Conservation (phyloP, 2,888 invertebrate species). For the Parnassius orleans region DNA sequence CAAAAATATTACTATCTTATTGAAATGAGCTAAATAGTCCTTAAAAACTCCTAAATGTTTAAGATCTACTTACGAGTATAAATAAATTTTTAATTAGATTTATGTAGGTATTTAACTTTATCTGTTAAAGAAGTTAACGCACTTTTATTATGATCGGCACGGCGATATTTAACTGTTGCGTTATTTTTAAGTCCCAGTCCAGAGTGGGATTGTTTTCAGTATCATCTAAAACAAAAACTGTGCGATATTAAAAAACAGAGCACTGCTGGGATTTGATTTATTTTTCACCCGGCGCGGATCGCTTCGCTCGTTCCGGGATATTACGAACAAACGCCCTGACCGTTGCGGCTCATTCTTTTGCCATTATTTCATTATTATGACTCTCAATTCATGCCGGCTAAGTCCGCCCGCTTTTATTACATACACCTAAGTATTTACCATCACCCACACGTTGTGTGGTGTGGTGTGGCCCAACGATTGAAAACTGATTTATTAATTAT, state of each 20-base stretch:
- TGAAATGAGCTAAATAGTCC: no score
- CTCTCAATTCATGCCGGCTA: conserved; percentile 44
- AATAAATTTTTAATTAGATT: no score
- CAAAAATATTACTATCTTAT: no score
- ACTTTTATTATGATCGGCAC: no score
- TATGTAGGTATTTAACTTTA: no score
- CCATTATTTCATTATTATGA: conserved; percentile 56
- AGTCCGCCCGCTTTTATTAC: conserved; percentile 46
- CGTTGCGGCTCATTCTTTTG: conserved; percentile 42
- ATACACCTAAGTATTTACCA: conserved; percentile 24
- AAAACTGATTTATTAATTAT: no score
- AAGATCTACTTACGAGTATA: no score
- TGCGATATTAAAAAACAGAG: conserved; percentile 23
- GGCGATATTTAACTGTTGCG: neutral
- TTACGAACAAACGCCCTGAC: conserved; percentile 34
- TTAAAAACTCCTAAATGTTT: no score
- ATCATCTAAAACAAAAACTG: conserved; percentile 16
- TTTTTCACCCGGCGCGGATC: conserved; percentile 26
- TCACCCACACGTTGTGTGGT: no score
- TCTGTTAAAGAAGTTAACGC: no score
- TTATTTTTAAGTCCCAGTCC: neutral
- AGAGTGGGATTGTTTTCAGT: conserved; percentile 8
- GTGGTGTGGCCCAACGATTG: no score
- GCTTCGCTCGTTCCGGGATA: conserved; percentile 30
- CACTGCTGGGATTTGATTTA: conserved; percentile 16